Evolutionary conservation across 2,113 vertebrate genomes (phyloP).

Genomic region (Rissa tridactyla): DNA sequence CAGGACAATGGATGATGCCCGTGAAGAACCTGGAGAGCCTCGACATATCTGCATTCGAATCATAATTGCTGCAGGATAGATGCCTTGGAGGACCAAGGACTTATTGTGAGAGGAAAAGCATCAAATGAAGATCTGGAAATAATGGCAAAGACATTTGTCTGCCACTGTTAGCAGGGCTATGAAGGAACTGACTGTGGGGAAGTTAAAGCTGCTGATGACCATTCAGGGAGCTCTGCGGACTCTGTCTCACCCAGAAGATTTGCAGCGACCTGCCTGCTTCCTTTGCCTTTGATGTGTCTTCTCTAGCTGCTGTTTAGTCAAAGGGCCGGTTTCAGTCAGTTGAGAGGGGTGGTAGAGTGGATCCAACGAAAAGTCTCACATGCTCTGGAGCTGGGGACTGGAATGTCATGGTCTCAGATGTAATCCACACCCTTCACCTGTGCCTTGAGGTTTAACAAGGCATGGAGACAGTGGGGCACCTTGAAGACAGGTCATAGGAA

Average conservation of each 20-base stretch:
- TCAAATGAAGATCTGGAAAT: slow-evolving; percentile 66
- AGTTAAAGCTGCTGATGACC: background rate
- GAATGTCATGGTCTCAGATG: background rate
- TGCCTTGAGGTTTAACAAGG: background rate
- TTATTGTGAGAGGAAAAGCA: slow-evolving; percentile 69
- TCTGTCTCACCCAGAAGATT: background rate
- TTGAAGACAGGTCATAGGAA: background rate
- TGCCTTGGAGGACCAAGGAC: slow-evolving; percentile 38
- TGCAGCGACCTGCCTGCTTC: background rate
- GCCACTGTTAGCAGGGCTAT: slow-evolving; percentile 81
- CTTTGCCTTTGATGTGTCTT: background rate
- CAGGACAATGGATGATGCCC: slow-evolving; percentile 71
- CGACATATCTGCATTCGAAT: slow-evolving; percentile 77
- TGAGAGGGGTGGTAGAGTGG: background rate
- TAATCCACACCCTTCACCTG: background rate
- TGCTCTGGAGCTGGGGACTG: background rate
- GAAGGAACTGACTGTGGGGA: slow-evolving; percentile 42
- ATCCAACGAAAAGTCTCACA: background rate
- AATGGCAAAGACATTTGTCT: slow-evolving; percentile 72
- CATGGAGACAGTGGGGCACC: background rate
- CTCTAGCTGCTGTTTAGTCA: background rate
- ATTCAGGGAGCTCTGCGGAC: background rate
- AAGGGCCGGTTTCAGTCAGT: background rate
- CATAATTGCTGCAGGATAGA: slow-evolving; percentile 68
- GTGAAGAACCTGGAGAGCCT: slow-evolving; percentile 61